Conservation (phyloP, 2,797 vertebrate genomes). For the Melanotaenia maccullochi region DNA sequence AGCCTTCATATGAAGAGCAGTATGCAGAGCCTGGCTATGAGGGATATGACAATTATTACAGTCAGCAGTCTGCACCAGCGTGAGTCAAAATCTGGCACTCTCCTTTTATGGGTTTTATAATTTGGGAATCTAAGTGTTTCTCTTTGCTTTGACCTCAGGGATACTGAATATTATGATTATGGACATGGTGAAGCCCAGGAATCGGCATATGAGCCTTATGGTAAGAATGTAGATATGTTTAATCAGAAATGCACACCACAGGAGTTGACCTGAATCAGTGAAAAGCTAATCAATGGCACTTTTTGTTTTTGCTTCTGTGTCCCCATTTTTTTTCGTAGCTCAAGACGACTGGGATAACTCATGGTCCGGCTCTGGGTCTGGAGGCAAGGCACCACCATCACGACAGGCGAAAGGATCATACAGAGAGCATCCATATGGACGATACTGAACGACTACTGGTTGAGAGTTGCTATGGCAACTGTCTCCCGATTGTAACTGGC, state of each 20-base stretch:
- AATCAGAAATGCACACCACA: neutral
- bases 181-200: slow-evolving; percentile 96
- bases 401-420: slow-evolving; percentile 90
- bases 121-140: neutral
- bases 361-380: slow-evolving; percentile 82
- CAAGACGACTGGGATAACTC: slow-evolving; percentile 95
- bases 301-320: neutral
- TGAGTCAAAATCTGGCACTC: slow-evolving; percentile 75
- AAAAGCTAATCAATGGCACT: neutral
- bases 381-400: slow-evolving; percentile 88
- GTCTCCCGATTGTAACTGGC: slow-evolving; percentile 80
- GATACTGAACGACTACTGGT: slow-evolving; percentile 82
- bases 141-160: slow-evolving; percentile 76
- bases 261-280: neutral
- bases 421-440: slow-evolving; percentile 85
- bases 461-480: slow-evolving; percentile 81
- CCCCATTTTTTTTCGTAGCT: slow-evolving; percentile 70
- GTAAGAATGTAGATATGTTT: slow-evolving; percentile 76
- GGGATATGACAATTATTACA: slow-evolving; percentile 93
- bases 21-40: slow-evolving; percentile 87
- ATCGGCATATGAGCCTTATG: slow-evolving; percentile 90
- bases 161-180: slow-evolving; percentile 98
- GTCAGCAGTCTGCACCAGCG: slow-evolving; percentile 90
- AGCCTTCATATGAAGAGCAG: slow-evolving; percentile 77
- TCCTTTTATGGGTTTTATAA: neutral